Base-by-base conservation (phyloP, 2,113 vertebrate genomes). In the Clarias gariepinus region DNA sequence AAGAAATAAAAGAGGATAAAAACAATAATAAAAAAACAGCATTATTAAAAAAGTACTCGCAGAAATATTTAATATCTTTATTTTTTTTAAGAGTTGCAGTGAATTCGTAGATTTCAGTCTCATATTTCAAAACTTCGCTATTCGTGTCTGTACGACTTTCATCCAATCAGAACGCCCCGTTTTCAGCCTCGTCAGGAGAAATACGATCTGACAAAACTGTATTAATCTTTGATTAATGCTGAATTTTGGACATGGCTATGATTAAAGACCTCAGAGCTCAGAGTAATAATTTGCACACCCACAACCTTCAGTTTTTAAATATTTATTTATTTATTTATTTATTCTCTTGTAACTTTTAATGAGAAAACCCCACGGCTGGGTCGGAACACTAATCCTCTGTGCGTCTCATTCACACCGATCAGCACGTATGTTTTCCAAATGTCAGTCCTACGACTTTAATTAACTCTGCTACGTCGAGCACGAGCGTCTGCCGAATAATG, bases 401-500 rank as follows among this genome's bases (percentile, higher is more conserved):
- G 25, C 4, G 18, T 89, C 89, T 87, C 81, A 89, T 91, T 90
- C 87, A 89, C 85, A 89, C 81, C 63, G 33, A 82, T 88, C 80
- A 78, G 88, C 89, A 84, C 85, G 86, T 87, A 86, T 88, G 86
- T 85, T 87, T 86, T 84, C 30, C 87, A 87, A 82, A 77, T 78
- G 80, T 91, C 91, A 89, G 79, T 87, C 90, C 85, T 23, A 25
- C 85, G 84, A 81, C 92, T 86, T 89, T 89, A 93, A 93, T 94
- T 91, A 92, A 90, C 90, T 88, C 60, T 63, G 83, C 83, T 89
- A 91, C 90, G 90, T 89, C 81, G 89, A 90, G 85, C 89, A 88
- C 77, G 85, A 90, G 85, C 69, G 85, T 82, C 86, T 84, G 83
- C 71, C 36, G 91, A 88, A 91, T 66, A 74, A 9, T 5, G 15